phyloP scores from a whole-genome alignment of 1,140 invertebrate genomes.

The Drosophila pachea region DNA sequence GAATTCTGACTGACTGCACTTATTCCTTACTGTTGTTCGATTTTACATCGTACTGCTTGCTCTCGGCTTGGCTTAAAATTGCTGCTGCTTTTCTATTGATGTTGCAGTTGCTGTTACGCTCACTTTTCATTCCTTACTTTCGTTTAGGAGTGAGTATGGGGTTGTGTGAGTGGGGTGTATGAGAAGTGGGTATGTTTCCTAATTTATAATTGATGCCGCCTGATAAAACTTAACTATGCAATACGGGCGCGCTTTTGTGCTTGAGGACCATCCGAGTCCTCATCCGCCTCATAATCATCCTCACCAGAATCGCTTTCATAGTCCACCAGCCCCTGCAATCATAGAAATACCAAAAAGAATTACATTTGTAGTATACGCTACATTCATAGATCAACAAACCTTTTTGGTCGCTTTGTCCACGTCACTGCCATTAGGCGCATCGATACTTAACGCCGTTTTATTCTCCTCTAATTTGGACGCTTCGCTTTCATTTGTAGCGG shows the following conservation, averaged over 20 bases:
- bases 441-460: conserved; percentile 32
- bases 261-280: conserved; percentile 79
- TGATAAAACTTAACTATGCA: conserved; percentile 65
- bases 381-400: conserved; percentile 19
- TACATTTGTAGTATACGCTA: neutral
- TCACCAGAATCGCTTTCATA: conserved; percentile 97
- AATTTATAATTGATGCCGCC: conserved; percentile 74
- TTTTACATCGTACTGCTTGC: conserved; percentile 62
- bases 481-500: conserved; percentile 38
- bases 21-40: conserved; percentile 56
- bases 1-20: conserved; percentile 4
- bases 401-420: conserved; percentile 65
- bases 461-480: conserved; percentile 37
- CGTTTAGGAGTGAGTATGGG: conserved; percentile 33
- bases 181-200: conserved; percentile 44
- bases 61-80: conserved; percentile 30
- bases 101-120: conserved; percentile 17
- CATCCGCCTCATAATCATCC: conserved; percentile 94
- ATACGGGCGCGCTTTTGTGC: conserved; percentile 77
- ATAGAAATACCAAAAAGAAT: neutral
- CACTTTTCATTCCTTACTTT: conserved; percentile 33
- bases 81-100: neutral
- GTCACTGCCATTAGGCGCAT: conserved; percentile 38
- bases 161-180: conserved; percentile 31
- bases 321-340: conserved; percentile 91